Base-by-base conservation (phyloP, 2,113 vertebrate species). In the Labrus mixtus region DNA sequence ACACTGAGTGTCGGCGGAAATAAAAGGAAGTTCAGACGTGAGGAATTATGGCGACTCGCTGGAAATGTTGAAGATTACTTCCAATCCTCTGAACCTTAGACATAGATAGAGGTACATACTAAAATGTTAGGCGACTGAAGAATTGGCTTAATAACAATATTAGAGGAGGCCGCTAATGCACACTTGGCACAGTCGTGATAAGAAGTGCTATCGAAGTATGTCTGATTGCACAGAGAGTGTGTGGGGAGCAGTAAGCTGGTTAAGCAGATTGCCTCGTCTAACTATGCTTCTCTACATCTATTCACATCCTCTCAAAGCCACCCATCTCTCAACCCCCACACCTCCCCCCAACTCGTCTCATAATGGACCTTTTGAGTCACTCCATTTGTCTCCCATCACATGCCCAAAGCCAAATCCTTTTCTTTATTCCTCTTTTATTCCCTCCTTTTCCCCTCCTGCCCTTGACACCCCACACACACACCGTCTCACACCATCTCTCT, bases 281-380 rank as follows among this genome's bases (percentile, higher is more conserved):
- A 67, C 78, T 36, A 66, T 73, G 81, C 81, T 64, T 88, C 70
- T 70, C 55, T 55, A 73, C 79, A 86, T 90, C 89, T 81, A 75
- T 92, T 90, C 89, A 87, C 87, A 75, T 87, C 76, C 76, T 54
- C 67, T 83, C 78, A 88, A 84, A 86, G 80, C 79, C 74, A 86
- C 78, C 81, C 83, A 68, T 89, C 87, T 60, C 78, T 69, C 55
- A 60, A 59, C 83, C 71, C 8, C 79, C 68, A 50, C 29, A 25
- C 6, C 29, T 0, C 6, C 29, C 73, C 48, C 41, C 64, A 43
- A 70, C 54, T 60, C 72, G 36, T 20, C 78, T 77, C 76, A 89
- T 90, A 91, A 92, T 91, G 86, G 83, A 83, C 82, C 83, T 46
- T 74, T 84, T 90, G 82, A 93, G 72, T 85, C 88, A 86, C 84